These are phyloP conservation scores for Sarcophaga carnaria DNA, from an alignment of 2,888 invertebrate genomes.

Conservation along the genomic window DNA sequence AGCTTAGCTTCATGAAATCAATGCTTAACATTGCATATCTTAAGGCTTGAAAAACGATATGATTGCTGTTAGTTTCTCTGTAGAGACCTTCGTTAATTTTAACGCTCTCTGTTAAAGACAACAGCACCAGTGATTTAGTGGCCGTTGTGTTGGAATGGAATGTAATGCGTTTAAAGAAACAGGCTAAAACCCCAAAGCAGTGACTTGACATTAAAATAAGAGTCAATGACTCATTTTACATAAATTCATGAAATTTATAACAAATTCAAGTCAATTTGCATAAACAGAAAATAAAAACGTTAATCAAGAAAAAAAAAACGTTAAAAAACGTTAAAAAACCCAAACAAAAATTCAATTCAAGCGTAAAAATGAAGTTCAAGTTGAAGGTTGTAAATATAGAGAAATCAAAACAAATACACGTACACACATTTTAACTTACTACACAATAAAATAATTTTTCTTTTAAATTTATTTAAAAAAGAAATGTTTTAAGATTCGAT, in stretches of 20 bases:
- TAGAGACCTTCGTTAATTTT: neutral
- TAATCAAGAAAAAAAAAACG: conserved; percentile 3
- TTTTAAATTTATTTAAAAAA: conserved; percentile 16
- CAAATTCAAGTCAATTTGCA: conserved; percentile 21
- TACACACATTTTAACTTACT: neutral
- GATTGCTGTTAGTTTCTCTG: too few relatives aligned
- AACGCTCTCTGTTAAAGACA: neutral
- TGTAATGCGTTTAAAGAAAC: neutral
- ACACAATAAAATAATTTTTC: neutral
- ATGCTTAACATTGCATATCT: too few relatives aligned
- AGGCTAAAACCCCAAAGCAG: neutral
- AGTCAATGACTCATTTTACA: conserved; percentile 47
- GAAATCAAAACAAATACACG: neutral
- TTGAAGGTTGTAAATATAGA: conserved; percentile 52
- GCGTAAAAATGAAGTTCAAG: conserved; percentile 54
- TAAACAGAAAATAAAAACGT: conserved; percentile 16
- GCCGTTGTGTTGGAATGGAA: neutral
- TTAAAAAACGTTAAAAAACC: conserved; percentile 2
- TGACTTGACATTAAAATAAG: conserved; percentile 17
- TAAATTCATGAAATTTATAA: conserved; percentile 41
- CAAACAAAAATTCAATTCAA: neutral
- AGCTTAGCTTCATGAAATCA: too few relatives aligned
- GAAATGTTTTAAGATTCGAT: neutral
- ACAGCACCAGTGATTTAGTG: neutral
- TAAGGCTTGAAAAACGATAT: too few relatives aligned